phyloP scores from a whole-genome alignment of 2,888 invertebrate species.

The Eledone cirrhosa region DNA sequence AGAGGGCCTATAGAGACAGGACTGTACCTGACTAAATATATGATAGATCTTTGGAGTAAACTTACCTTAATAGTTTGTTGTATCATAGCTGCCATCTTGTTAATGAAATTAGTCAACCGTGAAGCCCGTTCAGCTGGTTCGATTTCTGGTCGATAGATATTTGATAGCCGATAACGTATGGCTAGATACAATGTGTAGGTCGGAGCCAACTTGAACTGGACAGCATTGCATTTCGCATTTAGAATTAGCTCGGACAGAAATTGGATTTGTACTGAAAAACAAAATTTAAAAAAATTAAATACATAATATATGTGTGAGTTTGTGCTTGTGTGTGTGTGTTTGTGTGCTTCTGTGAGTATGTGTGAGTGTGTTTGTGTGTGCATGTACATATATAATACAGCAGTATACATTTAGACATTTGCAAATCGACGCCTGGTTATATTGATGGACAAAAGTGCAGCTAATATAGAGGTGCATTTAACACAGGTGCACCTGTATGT shows the following conservation, averaged over 20 bases:
- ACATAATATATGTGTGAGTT: no score
- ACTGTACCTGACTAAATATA: no score
- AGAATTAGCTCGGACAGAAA: constrained; percentile 88
- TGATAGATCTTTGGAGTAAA: not conserved
- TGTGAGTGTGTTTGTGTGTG: no score
- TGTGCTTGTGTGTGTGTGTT: no score
- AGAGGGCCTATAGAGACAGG: no score
- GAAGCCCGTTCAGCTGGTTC: constrained; percentile 92
- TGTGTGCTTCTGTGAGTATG: no score
- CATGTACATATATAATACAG: no score
- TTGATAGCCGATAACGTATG: constrained; percentile 90
- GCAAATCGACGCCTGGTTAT: no score
- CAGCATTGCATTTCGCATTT: constrained; percentile 73
- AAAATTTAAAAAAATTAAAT: not conserved
- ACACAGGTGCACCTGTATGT: no score
- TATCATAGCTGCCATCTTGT: constrained; percentile 87
- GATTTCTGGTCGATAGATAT: constrained; percentile 91
- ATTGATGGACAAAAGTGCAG: no score
- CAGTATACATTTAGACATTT: no score
- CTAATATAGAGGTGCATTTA: no score
- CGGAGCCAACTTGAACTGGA: constrained; percentile 92
- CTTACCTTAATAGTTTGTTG: constrained; percentile 82
- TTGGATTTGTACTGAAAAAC: constrained; percentile 71
- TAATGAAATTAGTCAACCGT: constrained; percentile 86
- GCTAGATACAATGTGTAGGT: constrained; percentile 96